Base-by-base conservation (phyloP, 1,140 invertebrate species). In the Hylaeus anthracinus region DNA sequence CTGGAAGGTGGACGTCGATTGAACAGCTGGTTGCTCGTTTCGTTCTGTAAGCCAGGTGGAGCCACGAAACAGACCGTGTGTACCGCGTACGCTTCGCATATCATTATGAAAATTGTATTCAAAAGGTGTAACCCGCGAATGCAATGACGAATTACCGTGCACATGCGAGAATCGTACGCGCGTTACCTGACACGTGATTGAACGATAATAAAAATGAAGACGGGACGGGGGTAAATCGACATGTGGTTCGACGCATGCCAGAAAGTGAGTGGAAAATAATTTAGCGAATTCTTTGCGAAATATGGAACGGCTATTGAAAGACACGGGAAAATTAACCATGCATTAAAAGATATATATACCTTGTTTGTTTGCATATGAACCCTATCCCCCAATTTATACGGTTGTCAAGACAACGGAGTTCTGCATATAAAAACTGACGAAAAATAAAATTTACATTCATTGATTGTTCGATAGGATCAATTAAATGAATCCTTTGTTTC, bases 41-140 rank as follows among this genome's bases (percentile, higher is more conserved):
- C 75, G n/a, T 66, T 76, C 63, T 8, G 70, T 55, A 41, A 76
- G 81, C 87, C 89, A 90, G 89, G 80, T 90, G 89, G 87, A 89
- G 85, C 82, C 82, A 85, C 77, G 69, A 72, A 82, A 76, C 86
- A 82, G 87, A 86, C 82, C 67, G 74, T 76, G 73, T 55, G 56
- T 71, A 60, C 55, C 63, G 48, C 51, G 26, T 56, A 71, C 67
- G 65, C 65, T 67, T 85, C 79, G 90, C 87, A 90, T 90, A 88
- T 89, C 84, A 90, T 90, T 90, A 90, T 83, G 87, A 89, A 89
- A 90, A 90, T 90, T 87, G 74, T 66, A 81, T 81, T 87, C 82
- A 83, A 83, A 89, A 87, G 83, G 82, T 86, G 88, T 87, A 86
- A 86, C 77, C 65, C 69, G 79, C 55, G 79, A 80, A 61, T 85